Base-by-base conservation (phyloP, 2,113 vertebrate genomes). In the Hyla sarda region DNA sequence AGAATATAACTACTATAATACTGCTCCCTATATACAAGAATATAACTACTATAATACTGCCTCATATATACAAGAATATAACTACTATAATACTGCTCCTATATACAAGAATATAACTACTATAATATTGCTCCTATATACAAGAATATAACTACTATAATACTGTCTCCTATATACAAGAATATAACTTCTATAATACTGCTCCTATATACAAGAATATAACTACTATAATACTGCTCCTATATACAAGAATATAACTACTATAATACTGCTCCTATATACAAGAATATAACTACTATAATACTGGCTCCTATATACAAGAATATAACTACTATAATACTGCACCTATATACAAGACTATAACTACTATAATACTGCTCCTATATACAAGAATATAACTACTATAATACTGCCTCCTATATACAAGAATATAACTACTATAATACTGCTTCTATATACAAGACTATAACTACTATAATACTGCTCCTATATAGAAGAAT, bases 11-110 rank as follows among this genome's bases (percentile, higher is more conserved):
- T 58, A 58, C 50, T 52, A 52, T 52, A 52, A 52, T 52, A 52
- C 50, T 52, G 50, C 50, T 16, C 16, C 50, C 50, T 52, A 52
- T 52, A 19, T 52, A 52, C 54, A 58, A n/a, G 54, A 58, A 58
- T 58, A 58, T 58, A 58, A 58, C 54, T 58, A 58, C 54, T 58
- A 58, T 58, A 58, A 58, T 58, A 58, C 54, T 58, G 54, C 54
- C 8, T 21, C 54, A n/a, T 58, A 58, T 58, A 10, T 58, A 58
- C 54, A 58, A n/a, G 54, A 58, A 58, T 58, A 58, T 58, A 58
- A 58, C 54, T 58, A 58, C 54, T 58, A 58, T 58, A 58, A 58
- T 58, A 58, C 54, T 58, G 54, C 19, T 11, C 50, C 50, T 41
- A 41, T 41, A 41, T 41, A 41, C 41, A 41, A 8, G 41, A 41